A percentile compares a stretch with the other conserved stretches of the same genome.
phyloP scores from a whole-genome alignment of 1,140 invertebrate species.

The Doryteuthis pealeii region DNA sequence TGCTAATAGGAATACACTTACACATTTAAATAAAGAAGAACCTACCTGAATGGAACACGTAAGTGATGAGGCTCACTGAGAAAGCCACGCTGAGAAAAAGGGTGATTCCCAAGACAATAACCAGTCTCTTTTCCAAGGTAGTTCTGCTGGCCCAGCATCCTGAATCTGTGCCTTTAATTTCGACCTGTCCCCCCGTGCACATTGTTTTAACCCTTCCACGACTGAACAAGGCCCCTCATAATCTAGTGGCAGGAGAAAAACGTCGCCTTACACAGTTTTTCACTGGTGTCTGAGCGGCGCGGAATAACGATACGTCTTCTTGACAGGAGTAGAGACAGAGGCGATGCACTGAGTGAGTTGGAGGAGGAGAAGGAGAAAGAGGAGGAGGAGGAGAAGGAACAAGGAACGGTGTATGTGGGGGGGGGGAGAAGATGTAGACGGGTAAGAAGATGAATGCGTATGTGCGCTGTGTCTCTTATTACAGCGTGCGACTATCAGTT shows the following conservation, averaged over 20 bases:
- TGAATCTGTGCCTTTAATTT: not conserved
- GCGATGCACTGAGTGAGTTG: not conserved
- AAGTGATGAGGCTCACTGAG: not conserved
- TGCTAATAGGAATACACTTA: not conserved
- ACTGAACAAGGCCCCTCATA: not conserved
- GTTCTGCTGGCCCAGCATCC: slow-evolving; percentile 4
- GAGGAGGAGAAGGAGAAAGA: not conserved
- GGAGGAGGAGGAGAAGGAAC: not conserved
- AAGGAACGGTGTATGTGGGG: not conserved
- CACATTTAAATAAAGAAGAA: not conserved
- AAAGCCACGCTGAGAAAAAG: not conserved
- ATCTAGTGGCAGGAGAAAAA: not conserved
- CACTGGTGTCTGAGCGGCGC: too few species aligned
- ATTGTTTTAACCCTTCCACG: slow-evolving; percentile 6
- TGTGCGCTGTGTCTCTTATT: too few species aligned
- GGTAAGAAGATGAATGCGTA: not conserved
- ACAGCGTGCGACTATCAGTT: too few species aligned
- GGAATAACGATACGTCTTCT: too few species aligned
- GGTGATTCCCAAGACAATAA: not conserved
- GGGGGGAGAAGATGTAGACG: not conserved
- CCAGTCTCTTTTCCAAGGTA: not conserved
- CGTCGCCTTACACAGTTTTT: too few species aligned
- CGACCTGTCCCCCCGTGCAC: not conserved
- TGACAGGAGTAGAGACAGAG: too few species aligned
- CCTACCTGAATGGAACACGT: not conserved